Evolutionary conservation across 2,113 vertebrate genomes (phyloP).

Genomic region (Gracilinanus agilis): DNA sequence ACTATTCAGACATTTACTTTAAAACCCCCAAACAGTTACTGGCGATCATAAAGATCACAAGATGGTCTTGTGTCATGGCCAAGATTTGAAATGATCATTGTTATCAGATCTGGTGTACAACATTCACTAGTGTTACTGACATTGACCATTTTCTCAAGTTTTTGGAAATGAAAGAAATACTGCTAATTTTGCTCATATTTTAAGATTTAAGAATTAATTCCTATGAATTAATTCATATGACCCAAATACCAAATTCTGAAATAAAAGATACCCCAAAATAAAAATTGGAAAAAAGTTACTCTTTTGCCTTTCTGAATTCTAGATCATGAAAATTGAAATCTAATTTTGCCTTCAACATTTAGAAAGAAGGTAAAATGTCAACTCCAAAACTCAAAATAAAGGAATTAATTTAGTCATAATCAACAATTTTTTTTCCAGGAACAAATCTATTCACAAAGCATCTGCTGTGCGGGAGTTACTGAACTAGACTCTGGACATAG

Average conservation of each 20-base stretch:
- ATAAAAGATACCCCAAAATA: not conserved
- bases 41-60: fast-evolving
- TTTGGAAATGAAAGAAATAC: not conserved
- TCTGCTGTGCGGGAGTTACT: too few relatives aligned
- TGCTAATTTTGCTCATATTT: not conserved
- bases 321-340: not conserved
- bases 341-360: not conserved
- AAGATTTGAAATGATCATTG: not conserved
- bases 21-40: not conserved
- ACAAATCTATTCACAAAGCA: too few relatives aligned
- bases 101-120: not conserved
- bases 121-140: not conserved
- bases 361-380: not conserved
- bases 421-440: too few relatives aligned
- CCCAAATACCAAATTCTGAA: not conserved
- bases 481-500: too few relatives aligned
- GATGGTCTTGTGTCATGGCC: not conserved
- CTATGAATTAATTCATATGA: not conserved
- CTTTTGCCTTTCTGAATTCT: not conserved
- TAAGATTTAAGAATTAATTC: not conserved
- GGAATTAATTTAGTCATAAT: not conserved
- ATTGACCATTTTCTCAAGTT: not conserved
- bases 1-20: not conserved
- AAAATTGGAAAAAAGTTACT: not conserved
- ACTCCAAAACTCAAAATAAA: not conserved